Evolutionary conservation across 53 echinoderm and acorn worm genomes (phyloP), one percentile per base, ranked within the genome.

Genomic region (Henricia sp.): DNA sequence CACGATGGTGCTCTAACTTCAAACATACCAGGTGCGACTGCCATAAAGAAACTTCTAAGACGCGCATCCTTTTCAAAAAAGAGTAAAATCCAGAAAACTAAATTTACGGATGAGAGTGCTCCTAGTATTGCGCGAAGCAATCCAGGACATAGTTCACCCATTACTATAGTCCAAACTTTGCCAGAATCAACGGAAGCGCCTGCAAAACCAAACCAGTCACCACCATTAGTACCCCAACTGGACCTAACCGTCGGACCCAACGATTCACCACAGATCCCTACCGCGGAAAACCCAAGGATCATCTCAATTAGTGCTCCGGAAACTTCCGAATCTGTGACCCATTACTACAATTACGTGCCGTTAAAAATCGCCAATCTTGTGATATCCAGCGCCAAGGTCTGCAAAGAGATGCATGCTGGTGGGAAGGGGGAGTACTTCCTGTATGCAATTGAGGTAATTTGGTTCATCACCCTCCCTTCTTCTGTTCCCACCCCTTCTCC

Each of bases 371-470:
- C 19, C 13, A 60, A 73, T 39, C 64, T 86, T n/a, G 32, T 5
- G 13, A 71, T 86, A 37, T 64, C 74, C 12, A 35, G 23, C 4
- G 34, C 51, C 27, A 74, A 86, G 29, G 74, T 86, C 30, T 64
- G 38, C 26, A 86, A 74, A 43, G 86, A 86, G 11, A 36, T 35
- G n/a, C n/a, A n/a, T n/a, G n/a, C n/a, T 0, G 66, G 86, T 34
- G 85, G 85, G 14, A 74, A 72, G 73, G 41, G 57, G 5, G 86
- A 86, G 14, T 86, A 50, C 64, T 73, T 86, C 41, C 43, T 86
- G 52, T 86, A 86, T 50, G 62, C 64, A 42, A 74, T 86, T 6
- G 41, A 86, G 86, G 86, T 85, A 24, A n/a, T n/a, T n/a, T n/a
- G n/a, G n/a, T n/a, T n/a, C n/a, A n/a, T n/a, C n/a, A n/a, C n/a